Conservation (phyloP, 2,797 vertebrate genomes). For the Dendrocincla tyrannina region DNA sequence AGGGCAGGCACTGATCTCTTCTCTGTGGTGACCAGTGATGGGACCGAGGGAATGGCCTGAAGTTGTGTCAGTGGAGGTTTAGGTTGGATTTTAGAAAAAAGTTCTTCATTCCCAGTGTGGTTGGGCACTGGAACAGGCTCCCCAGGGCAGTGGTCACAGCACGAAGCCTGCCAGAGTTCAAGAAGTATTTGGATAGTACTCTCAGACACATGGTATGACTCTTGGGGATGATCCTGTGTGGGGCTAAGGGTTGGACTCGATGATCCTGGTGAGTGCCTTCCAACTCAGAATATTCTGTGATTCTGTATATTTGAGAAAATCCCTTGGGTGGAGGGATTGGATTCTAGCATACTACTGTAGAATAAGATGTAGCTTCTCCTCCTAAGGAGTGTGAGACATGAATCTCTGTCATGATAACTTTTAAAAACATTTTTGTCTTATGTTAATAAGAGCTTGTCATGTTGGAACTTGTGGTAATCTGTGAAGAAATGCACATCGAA, state of each 20-base stretch:
- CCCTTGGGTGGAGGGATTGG: neutral
- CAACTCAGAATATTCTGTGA: neutral
- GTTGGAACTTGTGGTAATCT: neutral
- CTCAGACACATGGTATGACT: neutral
- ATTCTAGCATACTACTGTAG: neutral
- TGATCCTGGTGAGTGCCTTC: neutral
- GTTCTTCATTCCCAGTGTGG: neutral
- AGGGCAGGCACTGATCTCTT: neutral
- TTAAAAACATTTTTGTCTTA: neutral
- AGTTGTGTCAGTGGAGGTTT: neutral
- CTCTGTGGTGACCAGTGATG: neutral
- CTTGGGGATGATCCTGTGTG: neutral
- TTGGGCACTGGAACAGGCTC: neutral
- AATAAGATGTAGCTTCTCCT: neutral
- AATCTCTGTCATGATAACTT: neutral
- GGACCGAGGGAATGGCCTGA: neutral
- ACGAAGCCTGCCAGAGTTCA: neutral
- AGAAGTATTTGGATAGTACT: neutral
- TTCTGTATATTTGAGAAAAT: neutral
- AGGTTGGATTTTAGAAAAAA: neutral
- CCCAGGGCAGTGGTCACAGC: neutral
- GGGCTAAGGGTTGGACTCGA: neutral
- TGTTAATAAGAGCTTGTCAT: neutral
- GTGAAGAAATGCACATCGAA: neutral
- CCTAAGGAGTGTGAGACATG: neutral